Evolutionary conservation across 1,140 invertebrate genomes (phyloP), one percentile per base, ranked within the genome.

Genomic region (Drosophila nannoptera): DNA sequence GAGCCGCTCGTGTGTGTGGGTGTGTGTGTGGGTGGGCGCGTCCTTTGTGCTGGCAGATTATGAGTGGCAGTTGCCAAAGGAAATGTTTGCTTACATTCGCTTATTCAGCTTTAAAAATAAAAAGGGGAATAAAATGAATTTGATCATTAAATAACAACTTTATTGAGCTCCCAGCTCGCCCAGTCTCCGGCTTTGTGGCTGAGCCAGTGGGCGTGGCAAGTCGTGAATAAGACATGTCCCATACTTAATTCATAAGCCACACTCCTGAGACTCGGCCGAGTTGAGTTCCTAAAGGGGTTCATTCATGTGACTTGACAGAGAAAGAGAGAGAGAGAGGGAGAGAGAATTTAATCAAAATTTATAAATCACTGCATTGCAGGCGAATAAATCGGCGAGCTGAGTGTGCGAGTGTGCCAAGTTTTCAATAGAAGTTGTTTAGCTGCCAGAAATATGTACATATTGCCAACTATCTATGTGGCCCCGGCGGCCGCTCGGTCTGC

Each of bases 291-390:
- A 22, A 22, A 22, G 22, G 22, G 1, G 22, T 22, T 22, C 22
- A 22, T 66, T 52, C 48, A 66, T 53, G 46, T 52, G 48, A 46
- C 46, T 46, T 48, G 14, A 9, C 36, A 67, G 54, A 60, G 49
- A 50, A 36, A 43, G 16, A 40, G 22, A 67, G 54, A 60, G 49
- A 50, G 46, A 43, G 16, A 40, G 22, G 40, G 40, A 50, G 40
- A 35, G 59, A 58, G 63, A 56, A 49, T 64, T 55, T 71, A 71
- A 71, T 67, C 55, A 67, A 71, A 71, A 67, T 71, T 67, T 67
- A 49, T 67, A 67, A 71, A 67, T 67, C 63, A 67, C 64, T 61
- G 64, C 63, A 71, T 36, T 67, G 63, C 59, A 63, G 64, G 4
- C 36, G 8, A 58, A 52, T 50, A 59, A 33, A 32, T 9, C 33